Conservation (phyloP, 2,113 vertebrate genomes). For the Rhinichthys klamathensis region DNA sequence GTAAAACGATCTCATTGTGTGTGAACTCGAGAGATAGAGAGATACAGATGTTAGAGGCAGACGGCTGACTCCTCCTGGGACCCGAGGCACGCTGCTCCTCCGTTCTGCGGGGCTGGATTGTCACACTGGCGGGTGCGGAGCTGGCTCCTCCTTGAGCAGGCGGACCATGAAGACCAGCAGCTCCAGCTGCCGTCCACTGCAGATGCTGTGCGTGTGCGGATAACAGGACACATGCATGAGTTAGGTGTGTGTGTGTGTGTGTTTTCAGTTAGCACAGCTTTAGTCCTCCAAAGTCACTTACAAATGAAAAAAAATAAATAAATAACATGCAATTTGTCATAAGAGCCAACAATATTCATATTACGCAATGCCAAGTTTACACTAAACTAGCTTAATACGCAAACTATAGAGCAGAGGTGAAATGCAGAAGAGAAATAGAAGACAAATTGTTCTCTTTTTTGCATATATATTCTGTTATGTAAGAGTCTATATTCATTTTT, state of each 20-base stretch:
- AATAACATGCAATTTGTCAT: neutral
- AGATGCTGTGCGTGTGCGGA: conserved; percentile 67
- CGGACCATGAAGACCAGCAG: conserved; percentile 89
- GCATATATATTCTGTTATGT: too few relatives aligned
- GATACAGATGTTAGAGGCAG: conserved; percentile 66
- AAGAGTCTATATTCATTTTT: too few relatives aligned
- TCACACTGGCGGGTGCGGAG: conserved; percentile 82
- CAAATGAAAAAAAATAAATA: neutral
- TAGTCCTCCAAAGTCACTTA: neutral
- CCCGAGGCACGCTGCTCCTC: conserved; percentile 78
- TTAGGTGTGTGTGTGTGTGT: neutral
- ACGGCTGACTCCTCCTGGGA: conserved; percentile 71
- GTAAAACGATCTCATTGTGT: neutral
- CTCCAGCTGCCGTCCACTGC: conserved; percentile 84
- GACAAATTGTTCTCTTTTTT: too few relatives aligned
- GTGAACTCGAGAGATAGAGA: neutral
- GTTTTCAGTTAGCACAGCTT: neutral
- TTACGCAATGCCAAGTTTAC: neutral
- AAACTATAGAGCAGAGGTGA: too few relatives aligned
- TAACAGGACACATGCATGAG: neutral
- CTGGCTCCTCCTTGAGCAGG: conserved; percentile 72
- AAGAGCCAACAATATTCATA: neutral
- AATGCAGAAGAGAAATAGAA: too few relatives aligned
- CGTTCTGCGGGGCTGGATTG: conserved; percentile 78
- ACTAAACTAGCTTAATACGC: neutral